Conservation (phyloP, 2,113 vertebrate species). For the Nannospalax galili region DNA sequence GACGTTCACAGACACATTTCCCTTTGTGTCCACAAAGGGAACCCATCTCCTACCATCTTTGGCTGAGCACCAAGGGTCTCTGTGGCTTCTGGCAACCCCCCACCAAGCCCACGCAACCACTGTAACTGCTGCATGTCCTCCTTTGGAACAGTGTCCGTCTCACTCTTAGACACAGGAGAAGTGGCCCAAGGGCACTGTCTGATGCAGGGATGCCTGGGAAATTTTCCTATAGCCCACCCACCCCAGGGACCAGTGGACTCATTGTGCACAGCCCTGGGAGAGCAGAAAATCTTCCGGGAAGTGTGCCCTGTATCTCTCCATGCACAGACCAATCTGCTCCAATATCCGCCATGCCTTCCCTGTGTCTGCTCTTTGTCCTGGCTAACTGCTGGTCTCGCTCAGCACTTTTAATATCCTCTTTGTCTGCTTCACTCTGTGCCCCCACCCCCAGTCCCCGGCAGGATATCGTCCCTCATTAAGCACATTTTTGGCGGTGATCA, state of each 20-base stretch:
- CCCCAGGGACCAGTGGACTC: neutral
- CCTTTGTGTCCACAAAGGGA: fast-evolving
- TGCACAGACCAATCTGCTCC: conserved; percentile 47
- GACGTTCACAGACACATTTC: neutral
- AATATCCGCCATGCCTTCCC: conserved; percentile 68
- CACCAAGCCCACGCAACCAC: fast-evolving
- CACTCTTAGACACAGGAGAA: neutral
- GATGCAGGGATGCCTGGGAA: neutral
- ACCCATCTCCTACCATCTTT: fast-evolving
- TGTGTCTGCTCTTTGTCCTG: conserved; percentile 69
- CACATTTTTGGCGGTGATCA: neutral
- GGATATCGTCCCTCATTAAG: too few relatives aligned
- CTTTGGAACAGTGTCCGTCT: neutral
- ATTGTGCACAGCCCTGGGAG: conserved; percentile 28
- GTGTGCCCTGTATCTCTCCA: conserved; percentile 55
- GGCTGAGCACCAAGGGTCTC: fast-evolving
- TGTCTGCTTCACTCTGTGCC: too few relatives aligned
- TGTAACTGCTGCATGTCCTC: neutral
- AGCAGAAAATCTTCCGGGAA: too few relatives aligned
- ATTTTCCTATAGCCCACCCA: neutral
- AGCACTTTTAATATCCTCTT: conserved; percentile 76
- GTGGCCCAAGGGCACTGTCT: neutral
- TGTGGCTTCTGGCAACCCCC: fast-evolving
- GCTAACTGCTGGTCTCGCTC: conserved; percentile 53
- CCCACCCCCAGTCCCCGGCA: too few relatives aligned